These are phyloP conservation scores for Drosophila flavopinicola DNA, from an alignment of 2,888 invertebrate species.

Conservation along the genomic window DNA sequence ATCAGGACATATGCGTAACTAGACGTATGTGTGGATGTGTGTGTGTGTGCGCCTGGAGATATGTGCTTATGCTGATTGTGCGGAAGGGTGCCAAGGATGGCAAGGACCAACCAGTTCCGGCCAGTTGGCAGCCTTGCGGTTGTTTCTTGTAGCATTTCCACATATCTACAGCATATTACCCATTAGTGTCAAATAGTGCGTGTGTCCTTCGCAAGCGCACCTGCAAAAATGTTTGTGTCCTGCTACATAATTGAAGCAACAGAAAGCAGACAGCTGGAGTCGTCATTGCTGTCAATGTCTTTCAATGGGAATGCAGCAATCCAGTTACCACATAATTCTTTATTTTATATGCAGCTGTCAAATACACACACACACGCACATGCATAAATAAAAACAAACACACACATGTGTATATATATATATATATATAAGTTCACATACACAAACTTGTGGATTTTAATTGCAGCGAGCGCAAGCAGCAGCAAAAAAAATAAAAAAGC, in stretches of 20 bases:
- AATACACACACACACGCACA: not conserved
- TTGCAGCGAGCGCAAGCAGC: slow-evolving; percentile 38
- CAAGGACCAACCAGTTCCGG: slow-evolving; percentile 21
- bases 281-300: slow-evolving; percentile 13
- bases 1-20: slow-evolving; percentile 74
- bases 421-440: not conserved
- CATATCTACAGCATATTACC: slow-evolving; percentile 56
- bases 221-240: slow-evolving; percentile 36
- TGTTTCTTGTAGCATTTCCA: slow-evolving; percentile 40
- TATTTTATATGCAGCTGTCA: slow-evolving; percentile 17
- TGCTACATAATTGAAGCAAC: slow-evolving; percentile 64
- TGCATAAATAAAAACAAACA: slow-evolving; percentile 5
- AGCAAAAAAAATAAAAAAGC: slow-evolving; percentile 14
- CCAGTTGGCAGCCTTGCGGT: slow-evolving; percentile 32
- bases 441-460: slow-evolving; percentile 48
- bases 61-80: slow-evolving; percentile 12
- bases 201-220: slow-evolving; percentile 24
- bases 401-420: no score
- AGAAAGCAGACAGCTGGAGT: slow-evolving; percentile 18
- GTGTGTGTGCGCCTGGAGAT: slow-evolving; percentile 9
- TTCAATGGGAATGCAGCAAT: slow-evolving; percentile 30
- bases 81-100: not conserved
- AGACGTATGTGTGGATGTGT: slow-evolving; percentile 25
- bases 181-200: slow-evolving; percentile 54
- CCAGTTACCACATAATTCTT: slow-evolving; percentile 65